phyloP scores from a whole-genome alignment of 1,140 invertebrate genomes.

The Ceratina australensis region DNA sequence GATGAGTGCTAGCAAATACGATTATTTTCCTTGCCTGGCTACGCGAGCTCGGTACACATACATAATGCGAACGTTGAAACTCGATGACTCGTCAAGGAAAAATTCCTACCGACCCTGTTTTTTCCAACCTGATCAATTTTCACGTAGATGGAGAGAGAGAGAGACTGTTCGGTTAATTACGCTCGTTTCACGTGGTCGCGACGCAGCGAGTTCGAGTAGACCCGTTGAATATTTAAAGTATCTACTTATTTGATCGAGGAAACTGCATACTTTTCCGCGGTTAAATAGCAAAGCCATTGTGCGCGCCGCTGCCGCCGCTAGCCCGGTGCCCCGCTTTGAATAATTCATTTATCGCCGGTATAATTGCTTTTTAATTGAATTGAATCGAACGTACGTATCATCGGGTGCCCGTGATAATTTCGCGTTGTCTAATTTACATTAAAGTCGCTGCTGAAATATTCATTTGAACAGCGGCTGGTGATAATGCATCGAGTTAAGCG shows the following conservation, averaged over 20 bases:
- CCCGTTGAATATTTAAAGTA: constrained; percentile 25
- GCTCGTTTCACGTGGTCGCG: not conserved
- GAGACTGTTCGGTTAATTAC: not conserved
- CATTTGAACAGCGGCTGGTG: not conserved
- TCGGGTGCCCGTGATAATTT: not conserved
- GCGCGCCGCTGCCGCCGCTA: too few relatives aligned
- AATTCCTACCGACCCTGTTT: not conserved
- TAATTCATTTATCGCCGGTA: constrained; percentile 12
- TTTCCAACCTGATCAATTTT: too few relatives aligned
- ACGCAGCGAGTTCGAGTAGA: not conserved
- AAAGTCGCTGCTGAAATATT: constrained; percentile 20
- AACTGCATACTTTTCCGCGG: not conserved
- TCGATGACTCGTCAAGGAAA: constrained; percentile 8
- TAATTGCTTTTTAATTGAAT: constrained; percentile 16
- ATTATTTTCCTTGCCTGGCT: constrained; percentile 25
- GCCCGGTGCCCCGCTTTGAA: not conserved
- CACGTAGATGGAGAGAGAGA: too few relatives aligned
- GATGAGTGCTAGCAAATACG: constrained; percentile 37
- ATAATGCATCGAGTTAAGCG: too few relatives aligned
- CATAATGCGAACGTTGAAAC: constrained; percentile 2
- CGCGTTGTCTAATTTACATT: not conserved
- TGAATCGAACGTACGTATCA: not conserved
- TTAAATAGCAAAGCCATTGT: not conserved
- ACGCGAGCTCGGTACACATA: too few relatives aligned
- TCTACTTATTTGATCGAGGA: not conserved